phyloP scores from a whole-genome alignment of 2,797 vertebrate genomes.

The Sus cebifrons region DNA sequence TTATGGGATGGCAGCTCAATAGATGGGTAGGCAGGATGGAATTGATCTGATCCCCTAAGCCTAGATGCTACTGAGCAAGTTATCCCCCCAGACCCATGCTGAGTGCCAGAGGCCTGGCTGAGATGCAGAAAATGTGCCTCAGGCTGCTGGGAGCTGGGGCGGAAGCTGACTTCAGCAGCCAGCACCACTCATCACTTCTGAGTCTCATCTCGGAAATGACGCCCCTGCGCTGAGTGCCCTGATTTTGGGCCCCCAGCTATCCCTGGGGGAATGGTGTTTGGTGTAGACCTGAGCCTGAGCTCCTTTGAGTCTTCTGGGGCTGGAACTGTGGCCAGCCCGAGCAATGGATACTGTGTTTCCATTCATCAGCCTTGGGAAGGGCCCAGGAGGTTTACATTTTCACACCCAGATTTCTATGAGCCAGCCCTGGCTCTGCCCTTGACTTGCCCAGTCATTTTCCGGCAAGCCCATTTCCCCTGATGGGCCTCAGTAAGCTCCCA shows the following conservation, averaged over 20 bases:
- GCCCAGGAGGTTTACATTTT: constrained; percentile 69
- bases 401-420: constrained; percentile 67
- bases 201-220: background rate
- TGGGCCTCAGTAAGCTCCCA: constrained; percentile 70
- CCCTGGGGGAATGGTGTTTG: background rate
- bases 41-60: background rate
- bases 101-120: background rate
- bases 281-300: background rate
- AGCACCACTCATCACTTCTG: background rate
- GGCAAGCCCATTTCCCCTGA: constrained; percentile 55
- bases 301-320: background rate
- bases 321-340: background rate
- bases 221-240: background rate
- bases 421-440: background rate
- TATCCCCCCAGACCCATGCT: background rate
- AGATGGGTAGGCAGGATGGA: constrained; percentile 77
- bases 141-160: background rate
- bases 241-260: background rate
- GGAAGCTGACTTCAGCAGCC: background rate
- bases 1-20: constrained; percentile 17
- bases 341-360: constrained; percentile 76
- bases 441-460: constrained; percentile 67
- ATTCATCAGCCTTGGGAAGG: constrained; percentile 66
- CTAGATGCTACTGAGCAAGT: background rate
- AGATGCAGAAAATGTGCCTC: background rate